Evolutionary conservation across 2,113 vertebrate genomes (phyloP).

Genomic region (Arothron firmamentum): DNA sequence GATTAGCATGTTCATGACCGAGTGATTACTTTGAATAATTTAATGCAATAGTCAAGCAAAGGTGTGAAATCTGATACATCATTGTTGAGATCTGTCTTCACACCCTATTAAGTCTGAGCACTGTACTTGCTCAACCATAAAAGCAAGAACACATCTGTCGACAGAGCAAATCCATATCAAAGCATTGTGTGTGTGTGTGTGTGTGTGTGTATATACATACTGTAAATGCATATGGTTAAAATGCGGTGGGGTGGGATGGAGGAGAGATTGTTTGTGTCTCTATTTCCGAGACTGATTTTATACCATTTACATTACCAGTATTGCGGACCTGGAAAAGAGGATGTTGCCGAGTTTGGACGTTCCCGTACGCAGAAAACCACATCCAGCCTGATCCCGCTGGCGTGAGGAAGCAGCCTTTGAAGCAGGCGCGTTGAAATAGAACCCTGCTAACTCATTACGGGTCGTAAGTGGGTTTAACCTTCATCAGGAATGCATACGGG

Average conservation of each 20-base stretch:
- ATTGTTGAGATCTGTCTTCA: no score
- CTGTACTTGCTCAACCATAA: background rate
- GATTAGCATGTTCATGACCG: no score
- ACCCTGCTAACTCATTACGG: constrained; percentile 34
- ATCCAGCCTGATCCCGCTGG: constrained; percentile 59
- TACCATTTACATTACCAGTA: constrained; percentile 26
- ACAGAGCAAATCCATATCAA: constrained; percentile 24
- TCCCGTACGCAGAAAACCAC: constrained; percentile 69
- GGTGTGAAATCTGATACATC: no score
- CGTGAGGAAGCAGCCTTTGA: constrained; percentile 24
- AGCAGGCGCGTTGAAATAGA: constrained; percentile 55
- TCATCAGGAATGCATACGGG: constrained; percentile 49
- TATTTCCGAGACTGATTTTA: constrained; percentile 68
- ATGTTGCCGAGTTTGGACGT: constrained; percentile 56
- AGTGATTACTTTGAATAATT: no score
- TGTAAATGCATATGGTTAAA: constrained; percentile 49
- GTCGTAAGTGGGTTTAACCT: constrained; percentile 60
- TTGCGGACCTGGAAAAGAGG: constrained; percentile 62
- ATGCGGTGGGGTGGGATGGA: no score
- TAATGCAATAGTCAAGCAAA: no score
- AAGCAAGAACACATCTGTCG: constrained; percentile 10
- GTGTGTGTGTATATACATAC: constrained; percentile 16
- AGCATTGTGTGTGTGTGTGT: constrained; percentile 28
- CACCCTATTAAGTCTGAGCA: no score
- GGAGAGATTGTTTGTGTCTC: constrained; percentile 65